These are phyloP conservation scores for Drosophila tani DNA, from an alignment of 1,140 invertebrate genomes.

Conservation along the genomic window DNA sequence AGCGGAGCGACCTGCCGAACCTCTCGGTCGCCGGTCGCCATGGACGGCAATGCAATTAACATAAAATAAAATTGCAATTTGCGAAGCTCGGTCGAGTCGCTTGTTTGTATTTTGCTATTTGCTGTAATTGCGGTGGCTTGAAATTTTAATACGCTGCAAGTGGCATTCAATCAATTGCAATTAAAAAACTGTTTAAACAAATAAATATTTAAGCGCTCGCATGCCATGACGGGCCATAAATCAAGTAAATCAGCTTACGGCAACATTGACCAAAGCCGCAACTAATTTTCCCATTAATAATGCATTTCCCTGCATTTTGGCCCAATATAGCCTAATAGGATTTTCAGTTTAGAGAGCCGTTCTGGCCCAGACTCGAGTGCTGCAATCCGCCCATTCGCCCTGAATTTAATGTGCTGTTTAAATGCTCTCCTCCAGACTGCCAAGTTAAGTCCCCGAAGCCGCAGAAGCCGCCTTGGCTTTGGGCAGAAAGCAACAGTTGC, in stretches of 20 bases:
- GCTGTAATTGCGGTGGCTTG: constrained; percentile 64
- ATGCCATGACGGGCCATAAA: constrained; percentile 29
- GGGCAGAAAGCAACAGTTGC: constrained; percentile 64
- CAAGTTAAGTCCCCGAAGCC: constrained; percentile 24
- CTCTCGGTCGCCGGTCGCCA: not conserved
- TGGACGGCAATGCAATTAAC: constrained; percentile 61
- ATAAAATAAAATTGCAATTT: constrained; percentile 64
- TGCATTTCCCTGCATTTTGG: constrained; percentile 27
- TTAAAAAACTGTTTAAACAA: constrained; percentile 54
- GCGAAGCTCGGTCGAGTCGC: not conserved
- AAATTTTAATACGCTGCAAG: constrained; percentile 61
- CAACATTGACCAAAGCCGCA: constrained; percentile 30
- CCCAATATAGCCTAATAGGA: constrained; percentile 25
- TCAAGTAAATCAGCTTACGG: constrained; percentile 45
- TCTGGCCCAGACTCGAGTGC: constrained; percentile 10
- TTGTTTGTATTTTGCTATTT: constrained; percentile 38
- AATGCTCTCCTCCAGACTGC: constrained; percentile 12
- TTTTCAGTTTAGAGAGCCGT: constrained; percentile 24
- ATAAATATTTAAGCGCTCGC: constrained; percentile 36
- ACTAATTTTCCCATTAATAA: constrained; percentile 48
- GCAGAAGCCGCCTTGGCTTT: not conserved
- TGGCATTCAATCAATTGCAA: constrained; percentile 69
- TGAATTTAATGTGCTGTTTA: constrained; percentile 45
- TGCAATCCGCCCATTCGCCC: constrained; percentile 14
- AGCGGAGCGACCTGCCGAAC: constrained; percentile 60